Conservation (phyloP, 2,888 invertebrate genomes). For the Lacanobia oleracea region DNA sequence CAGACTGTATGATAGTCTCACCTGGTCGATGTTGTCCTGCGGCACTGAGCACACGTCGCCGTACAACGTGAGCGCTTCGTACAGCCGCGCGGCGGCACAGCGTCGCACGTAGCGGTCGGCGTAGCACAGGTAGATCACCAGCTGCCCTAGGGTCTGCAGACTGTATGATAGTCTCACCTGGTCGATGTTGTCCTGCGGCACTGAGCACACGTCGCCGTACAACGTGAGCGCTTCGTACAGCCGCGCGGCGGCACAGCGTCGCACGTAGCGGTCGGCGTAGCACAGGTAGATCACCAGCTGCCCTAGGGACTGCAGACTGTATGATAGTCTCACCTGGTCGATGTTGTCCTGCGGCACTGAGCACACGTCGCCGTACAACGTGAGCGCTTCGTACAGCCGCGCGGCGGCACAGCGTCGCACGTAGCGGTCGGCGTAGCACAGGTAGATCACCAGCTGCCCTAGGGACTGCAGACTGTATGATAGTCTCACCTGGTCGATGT, state of each 20-base stretch:
- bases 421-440: slow-evolving; percentile 96
- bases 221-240: slow-evolving; percentile 95
- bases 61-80: slow-evolving; percentile 95
- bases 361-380: slow-evolving; percentile 94
- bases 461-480: slow-evolving; percentile 86
- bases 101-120: slow-evolving; percentile 95
- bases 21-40: slow-evolving; percentile 93
- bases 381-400: slow-evolving; percentile 95
- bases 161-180: slow-evolving; percentile 85
- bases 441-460: slow-evolving; percentile 87
- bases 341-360: slow-evolving; percentile 92
- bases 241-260: slow-evolving; percentile 94
- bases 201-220: slow-evolving; percentile 93
- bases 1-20: slow-evolving; percentile 85
- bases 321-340: slow-evolving; percentile 87
- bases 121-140: slow-evolving; percentile 94
- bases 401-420: slow-evolving; percentile 95
- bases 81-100: slow-evolving; percentile 94
- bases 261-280: slow-evolving; percentile 95
- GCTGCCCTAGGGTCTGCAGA: slow-evolving; percentile 80
- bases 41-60: slow-evolving; percentile 93
- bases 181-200: slow-evolving; percentile 93
- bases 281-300: slow-evolving; percentile 92
- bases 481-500: slow-evolving; percentile 91
- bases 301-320: slow-evolving; percentile 86